Percentiles rank a stretch among this genome's conserved stretches.
Evolutionary conservation across 2,113 vertebrate species (phyloP).

Genomic region (Falco punctatus): DNA sequence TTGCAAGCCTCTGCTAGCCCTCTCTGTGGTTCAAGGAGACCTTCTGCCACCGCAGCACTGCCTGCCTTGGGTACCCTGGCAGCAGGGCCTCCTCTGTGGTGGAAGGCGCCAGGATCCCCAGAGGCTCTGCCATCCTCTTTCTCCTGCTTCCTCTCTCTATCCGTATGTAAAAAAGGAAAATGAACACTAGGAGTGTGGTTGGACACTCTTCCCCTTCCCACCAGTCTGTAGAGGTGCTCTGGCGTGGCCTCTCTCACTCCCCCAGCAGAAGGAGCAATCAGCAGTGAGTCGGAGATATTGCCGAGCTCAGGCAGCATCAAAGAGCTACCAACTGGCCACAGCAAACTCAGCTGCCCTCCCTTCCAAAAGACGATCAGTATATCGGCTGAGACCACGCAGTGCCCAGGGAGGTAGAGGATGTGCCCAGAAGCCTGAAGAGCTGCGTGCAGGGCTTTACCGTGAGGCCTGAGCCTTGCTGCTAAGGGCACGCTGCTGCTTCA

Average conservation of each 20-base stretch:
- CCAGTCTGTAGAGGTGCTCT: not conserved
- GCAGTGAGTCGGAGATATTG: not conserved
- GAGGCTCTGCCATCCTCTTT: not conserved
- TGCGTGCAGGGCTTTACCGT: not conserved
- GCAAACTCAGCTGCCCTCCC: not conserved
- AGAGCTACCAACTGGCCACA: not conserved
- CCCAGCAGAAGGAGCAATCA: not conserved
- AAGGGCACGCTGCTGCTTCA: not conserved
- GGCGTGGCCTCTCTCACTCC: not conserved
- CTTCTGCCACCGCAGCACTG: not conserved
- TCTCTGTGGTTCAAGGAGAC: fast-evolving
- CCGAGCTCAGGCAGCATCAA: not conserved
- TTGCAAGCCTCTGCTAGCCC: fast-evolving
- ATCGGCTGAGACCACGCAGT: not conserved
- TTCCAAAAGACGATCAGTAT: too few relatives aligned
- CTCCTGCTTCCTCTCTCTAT: not conserved
- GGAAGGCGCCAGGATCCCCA: not conserved
- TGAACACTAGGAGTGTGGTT: not conserved
- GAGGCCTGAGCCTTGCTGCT: not conserved
- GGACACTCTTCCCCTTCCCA: not conserved
- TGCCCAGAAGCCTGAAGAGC: not conserved
- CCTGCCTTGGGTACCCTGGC: not conserved
- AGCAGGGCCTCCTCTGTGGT: too few relatives aligned
- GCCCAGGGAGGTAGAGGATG: not conserved
- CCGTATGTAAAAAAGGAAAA: not conserved